These are phyloP conservation scores for Callocephalon fimbriatum DNA, from an alignment of 2,113 vertebrate genomes.

Conservation along the genomic window DNA sequence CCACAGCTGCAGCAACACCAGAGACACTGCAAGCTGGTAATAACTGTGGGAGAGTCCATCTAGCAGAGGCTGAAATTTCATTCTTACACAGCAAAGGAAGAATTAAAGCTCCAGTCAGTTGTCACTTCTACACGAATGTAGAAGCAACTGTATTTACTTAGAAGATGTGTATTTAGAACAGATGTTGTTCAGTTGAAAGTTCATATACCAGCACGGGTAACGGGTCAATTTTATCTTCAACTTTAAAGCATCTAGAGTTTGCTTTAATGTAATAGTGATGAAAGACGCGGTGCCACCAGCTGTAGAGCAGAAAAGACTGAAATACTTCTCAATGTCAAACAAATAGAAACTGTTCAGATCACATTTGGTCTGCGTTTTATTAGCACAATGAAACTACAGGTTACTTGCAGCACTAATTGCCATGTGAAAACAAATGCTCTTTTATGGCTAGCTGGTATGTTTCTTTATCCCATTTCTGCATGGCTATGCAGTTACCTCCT, in stretches of 20 bases:
- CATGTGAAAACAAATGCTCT: neutral
- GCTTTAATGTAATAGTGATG: neutral
- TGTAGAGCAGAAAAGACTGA: neutral
- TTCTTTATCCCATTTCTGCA: neutral
- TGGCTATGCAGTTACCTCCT: neutral
- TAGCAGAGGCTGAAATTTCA: neutral
- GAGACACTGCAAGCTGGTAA: neutral
- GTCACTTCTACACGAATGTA: neutral
- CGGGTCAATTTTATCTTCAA: neutral
- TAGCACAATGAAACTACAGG: neutral
- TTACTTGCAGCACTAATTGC: neutral
- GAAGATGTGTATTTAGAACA: neutral
- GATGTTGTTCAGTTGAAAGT: neutral
- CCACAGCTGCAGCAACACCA: conserved; percentile 13
- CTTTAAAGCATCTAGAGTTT: neutral
- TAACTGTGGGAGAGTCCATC: conserved; percentile 15
- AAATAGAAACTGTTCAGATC: neutral
- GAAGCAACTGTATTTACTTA: neutral
- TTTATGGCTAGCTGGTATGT: neutral
- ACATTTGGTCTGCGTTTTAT: neutral
- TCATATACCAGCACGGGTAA: neutral
- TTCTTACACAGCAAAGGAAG: neutral
- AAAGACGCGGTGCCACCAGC: neutral
- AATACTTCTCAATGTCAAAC: neutral
- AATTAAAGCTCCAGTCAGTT: neutral